Evolutionary conservation across 2,113 vertebrate species (phyloP), one percentile per base, ranked within the genome.

Genomic region (Syngnathus floridae): DNA sequence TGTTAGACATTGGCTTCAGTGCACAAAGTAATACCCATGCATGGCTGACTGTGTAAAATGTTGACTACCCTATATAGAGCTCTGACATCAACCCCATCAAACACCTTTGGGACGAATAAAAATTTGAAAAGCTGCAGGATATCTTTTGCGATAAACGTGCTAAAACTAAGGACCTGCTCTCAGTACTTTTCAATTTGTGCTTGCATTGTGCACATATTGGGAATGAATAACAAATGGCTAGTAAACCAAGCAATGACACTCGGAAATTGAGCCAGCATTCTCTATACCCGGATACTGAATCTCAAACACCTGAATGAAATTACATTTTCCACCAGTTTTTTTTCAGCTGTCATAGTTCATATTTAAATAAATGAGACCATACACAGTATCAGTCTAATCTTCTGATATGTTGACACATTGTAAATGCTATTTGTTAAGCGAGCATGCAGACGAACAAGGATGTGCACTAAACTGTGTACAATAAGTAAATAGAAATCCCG

Each of bases 361-460:
- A 56, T 56, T 56, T 56, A 5, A 56, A 56, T 56, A 56, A 56
- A 56, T 56, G 54, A 56, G 54, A 56, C 54, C 3, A 56, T 56
- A 56, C 14, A 35, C 26, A 16, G 26, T 56, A 31, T 56, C 36
- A 16, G 26, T 56, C 7, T 35, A 56, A 56, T 35, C 13, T 56
- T 56, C 26, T 56, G 13, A 56, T 56, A 56, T 56, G 35, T 35
- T 56, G 54, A 56, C 54, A 56, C 26, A 35, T 56, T 56, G 54
- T 56, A 31, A 56, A 35, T 56, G 54, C 54, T 16, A 35, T 56
- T 35, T 26, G 5, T 56, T 56, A 56, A 17, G 26, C 54, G 21
- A 56, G 54, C 54, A 35, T 56, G 26, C 12, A 56, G 54, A 35
- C 31, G 5, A 35, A 35, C 54, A 56, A 31, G 26, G 22, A 7